These are phyloP conservation scores for Solenopsis invicta DNA, from an alignment of 1,140 invertebrate species.

Conservation along the genomic window DNA sequence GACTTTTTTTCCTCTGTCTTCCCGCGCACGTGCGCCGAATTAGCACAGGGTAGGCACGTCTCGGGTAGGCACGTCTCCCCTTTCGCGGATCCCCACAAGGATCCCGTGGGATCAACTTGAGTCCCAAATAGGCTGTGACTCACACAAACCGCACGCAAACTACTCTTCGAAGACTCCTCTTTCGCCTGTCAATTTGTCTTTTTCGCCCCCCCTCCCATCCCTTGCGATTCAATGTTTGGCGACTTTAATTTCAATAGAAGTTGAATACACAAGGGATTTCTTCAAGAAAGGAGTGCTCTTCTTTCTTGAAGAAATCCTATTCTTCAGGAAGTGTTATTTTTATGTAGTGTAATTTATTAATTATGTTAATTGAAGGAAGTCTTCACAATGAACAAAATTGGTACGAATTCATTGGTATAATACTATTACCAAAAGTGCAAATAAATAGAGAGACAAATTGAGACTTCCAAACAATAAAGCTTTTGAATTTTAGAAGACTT, in stretches of 20 bases:
- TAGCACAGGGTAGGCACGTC: conserved; percentile 66
- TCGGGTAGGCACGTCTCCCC: conserved; percentile 44
- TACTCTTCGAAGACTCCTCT: conserved; percentile 28
- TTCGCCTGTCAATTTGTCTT: conserved; percentile 22
- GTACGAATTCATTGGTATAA: not conserved
- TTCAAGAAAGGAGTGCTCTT: not conserved
- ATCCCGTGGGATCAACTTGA: conserved; percentile 68
- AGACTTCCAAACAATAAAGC: not conserved
- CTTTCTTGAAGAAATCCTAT: not conserved
- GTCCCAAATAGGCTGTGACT: conserved; percentile 64
- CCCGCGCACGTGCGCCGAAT: conserved; percentile 81
- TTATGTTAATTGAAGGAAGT: not conserved
- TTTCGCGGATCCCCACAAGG: conserved; percentile 38
- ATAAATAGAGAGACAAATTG: not conserved
- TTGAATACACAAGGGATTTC: conserved; percentile 16
- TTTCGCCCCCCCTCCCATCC: not conserved
- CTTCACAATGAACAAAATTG: not conserved
- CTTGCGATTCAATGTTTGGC: conserved; percentile 18
- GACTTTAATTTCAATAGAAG: conserved; percentile 23
- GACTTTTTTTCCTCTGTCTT: conserved; percentile 50
- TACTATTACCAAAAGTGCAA: not conserved
- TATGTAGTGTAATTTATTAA: not conserved
- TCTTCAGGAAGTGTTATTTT: not conserved
- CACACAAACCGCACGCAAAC: conserved; percentile 64
- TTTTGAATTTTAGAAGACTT: not conserved